A percentile compares a stretch with the other conserved stretches of the same genome.
phyloP scores from a whole-genome alignment of 2,113 vertebrate species.

The Romanogobio albipinnatus region DNA sequence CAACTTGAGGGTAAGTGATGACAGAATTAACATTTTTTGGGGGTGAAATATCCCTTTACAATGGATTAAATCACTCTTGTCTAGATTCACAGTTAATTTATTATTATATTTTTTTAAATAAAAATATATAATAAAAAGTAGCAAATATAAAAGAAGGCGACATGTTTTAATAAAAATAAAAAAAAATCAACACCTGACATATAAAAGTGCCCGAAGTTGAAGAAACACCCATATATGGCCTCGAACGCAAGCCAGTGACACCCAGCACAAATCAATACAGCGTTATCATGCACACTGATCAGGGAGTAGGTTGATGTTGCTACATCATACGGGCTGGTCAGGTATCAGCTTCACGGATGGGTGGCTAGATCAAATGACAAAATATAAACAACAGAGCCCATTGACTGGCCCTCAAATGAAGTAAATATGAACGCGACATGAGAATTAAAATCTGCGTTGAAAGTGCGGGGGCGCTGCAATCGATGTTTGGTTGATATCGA shows the following conservation, averaged over 20 bases:
- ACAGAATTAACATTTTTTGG: no score
- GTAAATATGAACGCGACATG: slow-evolving; percentile 63
- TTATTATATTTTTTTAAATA: no score
- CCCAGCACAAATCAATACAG: slow-evolving; percentile 4
- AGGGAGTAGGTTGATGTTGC: slow-evolving; percentile 60
- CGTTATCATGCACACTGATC: slow-evolving; percentile 22
- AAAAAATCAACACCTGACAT: neutral
- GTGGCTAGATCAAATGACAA: slow-evolving; percentile 74
- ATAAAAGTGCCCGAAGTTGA: neutral
- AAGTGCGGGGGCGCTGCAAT: neutral
- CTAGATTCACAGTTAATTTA: no score
- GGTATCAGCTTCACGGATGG: slow-evolving; percentile 66
- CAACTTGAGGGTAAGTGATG: no score
- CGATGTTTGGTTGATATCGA: slow-evolving; percentile 11
- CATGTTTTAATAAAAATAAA: neutral
- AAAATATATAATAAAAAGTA: neutral
- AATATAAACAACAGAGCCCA: slow-evolving; percentile 69
- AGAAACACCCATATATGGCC: neutral
- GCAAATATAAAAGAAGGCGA: neutral
- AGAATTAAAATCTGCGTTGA: neutral
- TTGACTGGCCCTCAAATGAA: slow-evolving; percentile 63
- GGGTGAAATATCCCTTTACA: no score
- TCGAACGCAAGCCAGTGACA: neutral
- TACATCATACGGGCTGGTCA: slow-evolving; percentile 69
- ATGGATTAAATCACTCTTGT: no score